Conservation (phyloP, 2,797 vertebrate species). For the Xiphophorus birchmanni region DNA sequence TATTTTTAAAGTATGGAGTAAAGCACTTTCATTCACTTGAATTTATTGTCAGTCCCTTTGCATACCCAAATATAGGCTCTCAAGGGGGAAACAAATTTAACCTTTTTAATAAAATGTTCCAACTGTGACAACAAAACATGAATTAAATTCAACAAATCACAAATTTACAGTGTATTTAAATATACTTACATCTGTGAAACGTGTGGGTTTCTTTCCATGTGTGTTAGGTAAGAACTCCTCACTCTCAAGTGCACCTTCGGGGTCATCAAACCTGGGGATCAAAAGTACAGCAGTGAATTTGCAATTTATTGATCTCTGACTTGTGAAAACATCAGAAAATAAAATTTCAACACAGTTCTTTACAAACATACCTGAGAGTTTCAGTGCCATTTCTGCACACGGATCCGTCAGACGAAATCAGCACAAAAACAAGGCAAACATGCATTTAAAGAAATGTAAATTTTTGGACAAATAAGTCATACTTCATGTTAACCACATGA, state of each 20-base stretch:
- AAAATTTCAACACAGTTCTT: conserved; percentile 1
- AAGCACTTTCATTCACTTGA: background rate
- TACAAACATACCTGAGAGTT: conserved; percentile 75
- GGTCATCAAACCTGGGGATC: conserved; percentile 85
- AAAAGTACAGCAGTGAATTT: conserved; percentile 11
- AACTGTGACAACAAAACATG: background rate
- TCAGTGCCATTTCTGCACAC: conserved; percentile 78
- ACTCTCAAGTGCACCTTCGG: conserved; percentile 80
- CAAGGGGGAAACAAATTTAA: background rate
- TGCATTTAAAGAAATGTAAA: conserved; percentile 71
- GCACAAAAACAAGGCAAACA: conserved; percentile 75
- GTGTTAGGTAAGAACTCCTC: conserved; percentile 88
- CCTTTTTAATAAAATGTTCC: background rate
- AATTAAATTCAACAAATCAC: no score
- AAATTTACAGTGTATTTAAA: background rate
- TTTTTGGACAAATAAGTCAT: conserved; percentile 45
- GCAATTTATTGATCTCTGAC: background rate
- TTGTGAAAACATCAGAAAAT: conserved; percentile 4
- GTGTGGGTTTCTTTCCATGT: conserved; percentile 84
- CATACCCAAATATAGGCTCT: background rate
- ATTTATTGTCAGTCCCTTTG: background rate
- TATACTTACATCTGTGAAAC: conserved; percentile 91
- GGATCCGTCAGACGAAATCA: conserved; percentile 64
- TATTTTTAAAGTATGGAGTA: background rate
- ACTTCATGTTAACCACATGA: conserved; percentile 29